Evolutionary conservation across 2,888 invertebrate genomes (phyloP).

Genomic region (Entomobrya multifasciata): DNA sequence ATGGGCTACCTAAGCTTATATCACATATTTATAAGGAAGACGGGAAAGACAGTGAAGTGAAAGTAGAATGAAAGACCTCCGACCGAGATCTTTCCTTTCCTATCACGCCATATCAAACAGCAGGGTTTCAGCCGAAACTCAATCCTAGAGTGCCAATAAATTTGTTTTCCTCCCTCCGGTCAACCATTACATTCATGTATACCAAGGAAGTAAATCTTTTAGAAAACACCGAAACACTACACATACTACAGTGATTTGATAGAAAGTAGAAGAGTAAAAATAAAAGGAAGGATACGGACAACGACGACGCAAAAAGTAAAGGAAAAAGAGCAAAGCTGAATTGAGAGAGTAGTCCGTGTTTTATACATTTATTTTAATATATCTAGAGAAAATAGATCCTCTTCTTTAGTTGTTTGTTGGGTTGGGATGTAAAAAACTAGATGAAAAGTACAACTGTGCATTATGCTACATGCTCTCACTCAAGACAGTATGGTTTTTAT

Average conservation of each 20-base stretch:
- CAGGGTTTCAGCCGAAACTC: constrained; percentile 66
- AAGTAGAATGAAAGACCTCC: constrained; percentile 64
- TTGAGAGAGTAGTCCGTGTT: constrained; percentile 5
- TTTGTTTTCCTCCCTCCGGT: constrained; percentile 60
- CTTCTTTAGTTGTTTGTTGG: constrained; percentile 1
- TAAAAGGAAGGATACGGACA: not conserved
- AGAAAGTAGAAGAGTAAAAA: not conserved
- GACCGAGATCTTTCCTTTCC: constrained; percentile 64
- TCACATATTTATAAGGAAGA: not conserved
- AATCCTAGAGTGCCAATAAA: constrained; percentile 68
- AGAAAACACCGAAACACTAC: not conserved
- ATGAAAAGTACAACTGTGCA: not conserved
- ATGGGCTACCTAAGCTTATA: not conserved
- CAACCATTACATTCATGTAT: constrained; percentile 33
- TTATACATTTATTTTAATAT: not conserved
- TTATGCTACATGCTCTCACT: not conserved
- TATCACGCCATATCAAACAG: constrained; percentile 67
- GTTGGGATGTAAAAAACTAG: not conserved
- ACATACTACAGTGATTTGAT: too few relatives aligned
- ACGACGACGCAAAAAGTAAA: not conserved
- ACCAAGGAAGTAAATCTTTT: not conserved
- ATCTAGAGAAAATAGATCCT: not conserved
- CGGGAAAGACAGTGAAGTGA: constrained; percentile 51
- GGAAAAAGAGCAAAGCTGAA: constrained; percentile 44
- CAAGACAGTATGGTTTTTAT: not conserved